Evolutionary conservation across 2,797 vertebrate genomes (phyloP), one percentile per base, ranked within the genome.

Genomic region (Gobionotothen gibberifrons): DNA sequence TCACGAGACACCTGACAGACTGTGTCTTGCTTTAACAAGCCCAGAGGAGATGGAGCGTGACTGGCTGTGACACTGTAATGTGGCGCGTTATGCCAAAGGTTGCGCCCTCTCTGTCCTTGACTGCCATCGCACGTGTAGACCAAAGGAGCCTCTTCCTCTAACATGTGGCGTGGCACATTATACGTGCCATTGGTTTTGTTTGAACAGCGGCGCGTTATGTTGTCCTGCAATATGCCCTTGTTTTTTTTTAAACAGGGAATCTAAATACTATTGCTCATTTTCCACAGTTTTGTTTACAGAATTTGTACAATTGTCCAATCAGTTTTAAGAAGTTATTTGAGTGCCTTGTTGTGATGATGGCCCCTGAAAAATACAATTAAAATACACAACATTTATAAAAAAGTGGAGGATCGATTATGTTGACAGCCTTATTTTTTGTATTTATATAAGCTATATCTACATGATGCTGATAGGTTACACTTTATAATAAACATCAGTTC

Each of bases 41-140:
- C 78, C 66, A 32, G 76, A 79, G 65, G 89, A 87, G 89, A 61
- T 75, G 82, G 75, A 85, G 83, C 69, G 62, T 85, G 86, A 82
- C 85, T 53, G 71, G 61, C 71, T 56, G 48, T 56, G 79, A 87
- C 78, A 60, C 70, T 14, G 57, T 79, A 58, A 84, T 81, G 68
- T 62, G 55, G 59, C 22, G 58, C 54, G 21, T 72, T 62, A 53
- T 26, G 70, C 67, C 81, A 87, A 74, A 85, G 90, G 85, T 82
- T 16, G 68, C 21, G 61, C 49, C 76, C 77, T 76, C 60, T 64
- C 77, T 79, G 77, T 76, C 86, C 84, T 84, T 69, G 69, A 49
- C 69, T 36, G 66, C 66, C 66, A 47, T 66, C 43, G 63, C 68
- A 81, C 22, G 0, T 19, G 64, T 64, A 43, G 49, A 85, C 59